Conservation (phyloP, 2,888 invertebrate genomes). For the Acanthoscelides obtectus region DNA sequence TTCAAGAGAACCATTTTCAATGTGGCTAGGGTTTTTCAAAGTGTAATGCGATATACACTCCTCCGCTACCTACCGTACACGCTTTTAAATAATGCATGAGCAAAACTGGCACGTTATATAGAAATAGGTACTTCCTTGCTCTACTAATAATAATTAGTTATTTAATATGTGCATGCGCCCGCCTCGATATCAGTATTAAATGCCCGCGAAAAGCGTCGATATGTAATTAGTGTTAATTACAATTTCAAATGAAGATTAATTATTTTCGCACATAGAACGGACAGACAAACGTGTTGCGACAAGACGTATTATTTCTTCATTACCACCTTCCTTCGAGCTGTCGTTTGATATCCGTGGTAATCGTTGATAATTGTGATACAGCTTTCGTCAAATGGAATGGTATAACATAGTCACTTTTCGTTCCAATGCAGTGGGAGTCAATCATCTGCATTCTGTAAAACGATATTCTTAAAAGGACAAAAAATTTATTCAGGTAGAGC, state of each 20-base stretch:
- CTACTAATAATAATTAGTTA: background rate
- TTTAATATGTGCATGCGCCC: background rate
- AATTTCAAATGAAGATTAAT: constrained; percentile 19
- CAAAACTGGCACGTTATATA: background rate
- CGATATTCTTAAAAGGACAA: too few species aligned
- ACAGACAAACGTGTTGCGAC: background rate
- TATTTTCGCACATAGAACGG: constrained; percentile 13
- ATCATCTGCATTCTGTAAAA: too few species aligned
- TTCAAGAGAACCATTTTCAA: too few species aligned
- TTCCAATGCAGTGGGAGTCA: too few species aligned
- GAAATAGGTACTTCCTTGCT: constrained; percentile 4
- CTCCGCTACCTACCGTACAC: background rate
- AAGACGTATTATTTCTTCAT: background rate
- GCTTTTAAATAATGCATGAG: constrained; percentile 11
- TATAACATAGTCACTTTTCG: too few species aligned
- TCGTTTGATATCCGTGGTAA: background rate
- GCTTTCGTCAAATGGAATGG: too few species aligned
- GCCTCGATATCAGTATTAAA: background rate
- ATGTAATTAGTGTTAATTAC: constrained; percentile 15
- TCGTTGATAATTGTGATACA: background rate
- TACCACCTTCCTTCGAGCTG: background rate
- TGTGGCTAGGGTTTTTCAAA: background rate
- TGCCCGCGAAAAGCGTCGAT: constrained; percentile 5
- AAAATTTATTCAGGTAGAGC: too few species aligned
- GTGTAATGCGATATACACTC: background rate